phyloP scores from a whole-genome alignment of 2,888 invertebrate species.

The Cylloceria caligata region DNA sequence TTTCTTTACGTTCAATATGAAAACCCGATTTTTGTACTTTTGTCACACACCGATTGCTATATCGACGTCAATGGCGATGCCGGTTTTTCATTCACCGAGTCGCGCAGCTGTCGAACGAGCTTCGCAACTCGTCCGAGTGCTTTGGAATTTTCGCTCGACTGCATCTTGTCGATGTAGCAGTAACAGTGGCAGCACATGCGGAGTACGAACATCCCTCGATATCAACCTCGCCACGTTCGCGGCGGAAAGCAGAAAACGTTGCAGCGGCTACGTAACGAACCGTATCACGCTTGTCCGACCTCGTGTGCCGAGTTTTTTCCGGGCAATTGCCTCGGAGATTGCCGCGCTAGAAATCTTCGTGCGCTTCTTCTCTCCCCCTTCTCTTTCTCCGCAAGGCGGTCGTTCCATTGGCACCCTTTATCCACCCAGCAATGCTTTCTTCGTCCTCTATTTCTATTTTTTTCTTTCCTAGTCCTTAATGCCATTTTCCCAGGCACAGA shows the following conservation, averaged over 20 bases:
- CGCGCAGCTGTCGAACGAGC: neutral
- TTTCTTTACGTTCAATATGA: neutral
- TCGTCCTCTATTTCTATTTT: constrained; percentile 33
- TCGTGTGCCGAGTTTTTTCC: constrained; percentile 69
- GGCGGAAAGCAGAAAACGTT: constrained; percentile 23
- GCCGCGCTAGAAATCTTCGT: constrained; percentile 52
- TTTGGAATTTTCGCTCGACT: constrained; percentile 26
- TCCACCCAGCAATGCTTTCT: constrained; percentile 29
- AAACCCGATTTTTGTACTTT: neutral
- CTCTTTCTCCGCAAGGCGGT: constrained; percentile 13
- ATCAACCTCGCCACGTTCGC: constrained; percentile 8
- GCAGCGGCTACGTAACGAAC: constrained; percentile 55
- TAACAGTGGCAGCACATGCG: constrained; percentile 4
- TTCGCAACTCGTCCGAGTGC: neutral
- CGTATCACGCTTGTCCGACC: constrained; percentile 64
- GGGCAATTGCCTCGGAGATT: constrained; percentile 71
- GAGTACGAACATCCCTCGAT: constrained; percentile 38
- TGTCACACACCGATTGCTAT: neutral
- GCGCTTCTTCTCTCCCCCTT: constrained; percentile 21
- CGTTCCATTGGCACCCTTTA: constrained; percentile 32
- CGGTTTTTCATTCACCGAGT: constrained; percentile 17
- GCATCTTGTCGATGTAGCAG: constrained; percentile 1
- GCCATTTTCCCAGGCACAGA: neutral
- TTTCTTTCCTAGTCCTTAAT: neutral
- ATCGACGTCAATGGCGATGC: neutral